phyloP scores from a whole-genome alignment of 2,888 invertebrate genomes.

The Hirtodrosophila trivittata region DNA sequence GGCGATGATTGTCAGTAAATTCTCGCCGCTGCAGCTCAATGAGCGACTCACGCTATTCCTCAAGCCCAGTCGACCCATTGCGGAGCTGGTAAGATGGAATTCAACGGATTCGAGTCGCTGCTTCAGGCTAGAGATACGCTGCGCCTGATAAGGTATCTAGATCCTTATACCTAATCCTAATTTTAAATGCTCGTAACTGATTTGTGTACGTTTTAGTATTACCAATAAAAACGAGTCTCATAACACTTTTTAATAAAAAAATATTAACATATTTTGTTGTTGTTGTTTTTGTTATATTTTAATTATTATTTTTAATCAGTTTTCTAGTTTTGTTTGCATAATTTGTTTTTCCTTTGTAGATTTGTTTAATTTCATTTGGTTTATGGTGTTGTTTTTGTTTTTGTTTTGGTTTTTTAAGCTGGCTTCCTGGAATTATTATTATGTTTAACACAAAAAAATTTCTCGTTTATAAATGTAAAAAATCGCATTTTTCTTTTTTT shows the following conservation, averaged over 20 bases:
- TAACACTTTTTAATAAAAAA: constrained; percentile 23
- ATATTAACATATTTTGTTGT: constrained; percentile 29
- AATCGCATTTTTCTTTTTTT: constrained; percentile 46
- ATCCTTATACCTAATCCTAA: too few relatives aligned
- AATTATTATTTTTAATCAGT: constrained; percentile 56
- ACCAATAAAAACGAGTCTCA: constrained; percentile 57
- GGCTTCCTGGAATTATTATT: constrained; percentile 47
- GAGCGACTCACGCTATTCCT: constrained; percentile 79
- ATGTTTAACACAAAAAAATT: constrained; percentile 69
- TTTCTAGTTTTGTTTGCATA: constrained; percentile 46
- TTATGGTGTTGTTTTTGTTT: too few relatives aligned
- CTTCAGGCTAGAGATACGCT: constrained; percentile 81
- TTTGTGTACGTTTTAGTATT: constrained; percentile 70
- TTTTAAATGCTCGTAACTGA: constrained; percentile 26
- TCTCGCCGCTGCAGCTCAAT: constrained; percentile 81
- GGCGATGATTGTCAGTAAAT: constrained; percentile 80
- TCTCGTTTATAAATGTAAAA: constrained; percentile 74
- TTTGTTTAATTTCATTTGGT: constrained; percentile 21
- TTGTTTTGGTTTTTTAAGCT: constrained; percentile 47
- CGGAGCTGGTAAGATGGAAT: constrained; percentile 82
- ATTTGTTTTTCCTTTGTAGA: constrained; percentile 21
- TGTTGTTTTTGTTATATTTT: constrained; percentile 45
- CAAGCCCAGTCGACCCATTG: constrained; percentile 83
- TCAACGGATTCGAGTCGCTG: constrained; percentile 81
- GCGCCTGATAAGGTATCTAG: constrained; percentile 56